Evolutionary conservation across 2,797 vertebrate species (phyloP).

Genomic region (Etheostoma perlongum): DNA sequence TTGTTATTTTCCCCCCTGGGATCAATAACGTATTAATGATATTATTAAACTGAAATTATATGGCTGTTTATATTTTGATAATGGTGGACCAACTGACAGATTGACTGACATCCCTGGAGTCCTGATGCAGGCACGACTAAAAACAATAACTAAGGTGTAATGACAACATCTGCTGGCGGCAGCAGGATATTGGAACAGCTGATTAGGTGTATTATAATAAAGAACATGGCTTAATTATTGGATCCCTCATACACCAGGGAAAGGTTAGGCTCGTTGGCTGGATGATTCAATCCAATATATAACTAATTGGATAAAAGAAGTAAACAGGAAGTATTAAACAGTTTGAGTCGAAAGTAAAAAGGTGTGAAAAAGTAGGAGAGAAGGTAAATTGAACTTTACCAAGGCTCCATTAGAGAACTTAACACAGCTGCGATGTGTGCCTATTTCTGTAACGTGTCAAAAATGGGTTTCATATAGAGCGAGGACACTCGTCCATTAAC

Average conservation of each 20-base stretch:
- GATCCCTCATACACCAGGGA: conserved; percentile 21
- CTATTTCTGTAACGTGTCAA: neutral
- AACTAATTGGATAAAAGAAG: conserved; percentile 33
- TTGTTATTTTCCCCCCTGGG: too few species aligned
- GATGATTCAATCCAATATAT: conserved; percentile 23
- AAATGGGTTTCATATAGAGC: neutral
- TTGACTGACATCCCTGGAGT: neutral
- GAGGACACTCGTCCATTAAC: too few species aligned
- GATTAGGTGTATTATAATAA: conserved; percentile 27
- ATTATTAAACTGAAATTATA: too few species aligned
- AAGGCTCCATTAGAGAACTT: conserved; percentile 19
- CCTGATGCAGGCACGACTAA: neutral
- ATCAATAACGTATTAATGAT: too few species aligned
- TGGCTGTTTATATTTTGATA: neutral
- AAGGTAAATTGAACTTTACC: conserved; percentile 23
- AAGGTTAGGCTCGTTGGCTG: conserved; percentile 22
- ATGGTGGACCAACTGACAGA: neutral
- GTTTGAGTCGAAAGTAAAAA: neutral
- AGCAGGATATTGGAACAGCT: conserved; percentile 4
- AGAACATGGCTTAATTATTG: conserved; percentile 18
- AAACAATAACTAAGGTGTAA: conserved; percentile 12
- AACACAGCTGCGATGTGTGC: neutral
- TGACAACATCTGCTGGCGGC: conserved; percentile 9
- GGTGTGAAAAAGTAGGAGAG: neutral
- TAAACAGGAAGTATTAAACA: conserved; percentile 27